phyloP scores from a whole-genome alignment of 2,888 invertebrate genomes.

The Lysandra bellargus region DNA sequence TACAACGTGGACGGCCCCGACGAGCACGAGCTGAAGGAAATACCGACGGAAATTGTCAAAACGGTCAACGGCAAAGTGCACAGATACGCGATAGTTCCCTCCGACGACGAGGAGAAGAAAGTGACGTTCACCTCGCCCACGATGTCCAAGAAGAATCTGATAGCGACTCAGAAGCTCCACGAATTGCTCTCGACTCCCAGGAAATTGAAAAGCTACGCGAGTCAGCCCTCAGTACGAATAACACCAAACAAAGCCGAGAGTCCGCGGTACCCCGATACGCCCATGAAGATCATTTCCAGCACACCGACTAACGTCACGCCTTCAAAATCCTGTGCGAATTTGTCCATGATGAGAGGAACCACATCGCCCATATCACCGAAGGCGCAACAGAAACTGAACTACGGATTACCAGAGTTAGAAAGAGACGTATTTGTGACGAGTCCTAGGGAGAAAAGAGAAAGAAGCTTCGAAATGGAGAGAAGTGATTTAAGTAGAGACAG shows the following conservation, averaged over 20 bases:
- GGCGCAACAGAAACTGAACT: slow-evolving; percentile 81
- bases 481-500: slow-evolving; percentile 63
- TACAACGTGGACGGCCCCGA: slow-evolving; percentile 79
- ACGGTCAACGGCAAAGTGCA: slow-evolving; percentile 82
- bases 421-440: slow-evolving; percentile 72
- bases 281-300: slow-evolving; percentile 62
- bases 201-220: slow-evolving; percentile 77
- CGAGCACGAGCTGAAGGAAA: slow-evolving; percentile 79
- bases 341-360: slow-evolving; percentile 52
- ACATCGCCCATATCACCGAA: slow-evolving; percentile 73
- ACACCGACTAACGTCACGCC: slow-evolving; percentile 71
- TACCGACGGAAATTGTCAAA: slow-evolving; percentile 80
- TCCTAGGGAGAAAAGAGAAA: slow-evolving; percentile 64
- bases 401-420: slow-evolving; percentile 62
- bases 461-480: slow-evolving; percentile 57
- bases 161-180: slow-evolving; percentile 88
- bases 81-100: slow-evolving; percentile 82
- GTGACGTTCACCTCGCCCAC: slow-evolving; percentile 67
- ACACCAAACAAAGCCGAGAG: slow-evolving; percentile 62
- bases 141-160: slow-evolving; percentile 82
- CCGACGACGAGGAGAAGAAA: slow-evolving; percentile 75
- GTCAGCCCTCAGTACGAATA: slow-evolving; percentile 75
- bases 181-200: slow-evolving; percentile 87
- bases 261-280: slow-evolving; percentile 53
- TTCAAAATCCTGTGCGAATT: slow-evolving; percentile 76